Base-by-base conservation (phyloP, 2,797 vertebrate species). In the Botia almorhae region DNA sequence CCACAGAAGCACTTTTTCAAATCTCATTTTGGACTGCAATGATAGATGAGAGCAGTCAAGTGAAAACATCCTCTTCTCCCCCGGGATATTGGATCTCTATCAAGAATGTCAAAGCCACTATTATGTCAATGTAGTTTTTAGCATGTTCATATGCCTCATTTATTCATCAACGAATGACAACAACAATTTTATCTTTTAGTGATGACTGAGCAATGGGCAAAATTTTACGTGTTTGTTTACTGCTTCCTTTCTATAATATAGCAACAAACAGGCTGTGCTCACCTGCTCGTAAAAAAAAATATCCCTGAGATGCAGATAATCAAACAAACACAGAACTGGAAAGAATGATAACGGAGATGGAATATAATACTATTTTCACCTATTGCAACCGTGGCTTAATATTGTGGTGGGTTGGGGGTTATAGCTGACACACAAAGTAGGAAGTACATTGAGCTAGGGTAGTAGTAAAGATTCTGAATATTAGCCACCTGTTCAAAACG, bases 41-140 rank as follows among this genome's bases (percentile, higher is more conserved):
- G 88, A 87, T 71, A 86, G 87, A 90, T 83, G 82, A 36, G 76
- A 71, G 82, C 67, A 26, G 73, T 87, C 86, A 80, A 71, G 83
- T 82, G 73, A 78, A 81, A 84, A 86, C 78, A 74, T 70, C 78
- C 46, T 58, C 69, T 70, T 81, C 81, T 84, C 81, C 82, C 82
- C 63, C 58, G 85, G 84, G 87, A 84, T 71, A 67, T 72, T 82
- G 77, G 19, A 71, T 74, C 29, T 11, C 60, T 74, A 74, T 82
- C 71, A 81, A 23, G 72, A 83, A 82, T 23, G 70, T 83, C 82
- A 80, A 72, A 82, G 87, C 83, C 85, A 70, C 82, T 82, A 83
- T 64, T 77, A 80, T 78, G 68, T 87, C 79, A 87, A 76, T 86
- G 87, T 87, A 76, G 36, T 78, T 73, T 70, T 75, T 26, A 60